Evolutionary conservation across 2,797 vertebrate species (phyloP), one percentile per base, ranked within the genome.

Genomic region (Allobates femoralis): DNA sequence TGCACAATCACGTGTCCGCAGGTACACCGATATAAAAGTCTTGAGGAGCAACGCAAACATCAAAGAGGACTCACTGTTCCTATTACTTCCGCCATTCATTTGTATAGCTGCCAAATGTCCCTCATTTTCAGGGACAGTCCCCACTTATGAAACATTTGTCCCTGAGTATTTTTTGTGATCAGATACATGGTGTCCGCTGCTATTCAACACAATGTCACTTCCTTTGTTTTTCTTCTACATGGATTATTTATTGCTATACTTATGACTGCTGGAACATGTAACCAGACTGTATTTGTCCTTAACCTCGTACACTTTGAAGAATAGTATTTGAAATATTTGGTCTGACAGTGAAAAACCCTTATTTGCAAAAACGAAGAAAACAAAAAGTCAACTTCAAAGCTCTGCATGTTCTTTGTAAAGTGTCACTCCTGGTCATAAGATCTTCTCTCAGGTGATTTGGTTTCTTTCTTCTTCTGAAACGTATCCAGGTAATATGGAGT

Each of bases 61-160:
- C 23, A 16, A 3, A 26, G 71, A 74, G 71, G 41, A 74, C 71
- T 50, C 21, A 50, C 71, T 74, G 71, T 74, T 50, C 37, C 41
- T 74, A 50, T 74, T 16, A 74, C 23, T 50, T 74, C 67, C 23
- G 1, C 12, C 23, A 16, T 26, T 74, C 41, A 26, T n/a, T 16
- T 74, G 41, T 74, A 74, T 37, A n/a, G 41, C 71, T 50, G 71
- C 71, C 71, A 74, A 74, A 50, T 74, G 71, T 74, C 71, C 71
- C 71, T 74, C 37, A 26, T 74, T 74, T 74, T 74, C 71, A 74
- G 37, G 71, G 71, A 74, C 71, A 74, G 23, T 74, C 71, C 71
- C 23, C 7, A n/a, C 41, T 73, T 74, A 46, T 50, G n/a, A 50
- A 50, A 74, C 71, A 6, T 74, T 21, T 74, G 37, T 74, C 71